phyloP scores from a whole-genome alignment of 2,797 vertebrate species.

The Xiphorhynchus erythropygius region DNA sequence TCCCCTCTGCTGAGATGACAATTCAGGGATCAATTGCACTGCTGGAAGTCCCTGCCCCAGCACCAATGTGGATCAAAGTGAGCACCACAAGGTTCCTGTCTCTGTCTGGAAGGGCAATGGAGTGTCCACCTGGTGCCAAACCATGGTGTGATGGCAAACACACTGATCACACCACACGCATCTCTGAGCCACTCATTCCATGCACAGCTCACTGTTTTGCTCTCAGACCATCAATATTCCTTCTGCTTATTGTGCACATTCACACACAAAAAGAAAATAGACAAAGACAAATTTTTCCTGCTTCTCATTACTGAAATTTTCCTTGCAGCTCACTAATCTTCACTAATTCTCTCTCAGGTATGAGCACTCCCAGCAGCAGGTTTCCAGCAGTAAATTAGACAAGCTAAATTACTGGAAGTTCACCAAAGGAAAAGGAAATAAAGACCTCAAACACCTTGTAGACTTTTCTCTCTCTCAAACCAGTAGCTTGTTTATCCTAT shows the following conservation, averaged over 20 bases:
- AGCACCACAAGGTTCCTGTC: background rate
- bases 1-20: background rate
- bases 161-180: background rate
- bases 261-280: background rate
- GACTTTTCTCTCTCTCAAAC: conserved; percentile 45
- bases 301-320: conserved; percentile 14
- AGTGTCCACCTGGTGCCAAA: background rate
- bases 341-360: background rate
- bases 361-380: conserved; percentile 31
- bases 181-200: background rate
- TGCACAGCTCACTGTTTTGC: background rate
- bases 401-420: conserved; percentile 58
- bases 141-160: rapidly evolving
- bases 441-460: conserved; percentile 57
- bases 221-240: background rate
- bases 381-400: conserved; percentile 55
- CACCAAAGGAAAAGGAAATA: conserved; percentile 65
- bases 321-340: conserved; percentile 23
- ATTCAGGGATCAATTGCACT: background rate
- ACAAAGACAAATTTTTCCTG: background rate
- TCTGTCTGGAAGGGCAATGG: background rate
- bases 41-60: background rate
- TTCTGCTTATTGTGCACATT: background rate
- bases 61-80: background rate
- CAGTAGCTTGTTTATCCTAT: conserved; percentile 63